These are phyloP conservation scores for Venturia canescens DNA, from an alignment of 1,140 invertebrate species.

Conservation along the genomic window DNA sequence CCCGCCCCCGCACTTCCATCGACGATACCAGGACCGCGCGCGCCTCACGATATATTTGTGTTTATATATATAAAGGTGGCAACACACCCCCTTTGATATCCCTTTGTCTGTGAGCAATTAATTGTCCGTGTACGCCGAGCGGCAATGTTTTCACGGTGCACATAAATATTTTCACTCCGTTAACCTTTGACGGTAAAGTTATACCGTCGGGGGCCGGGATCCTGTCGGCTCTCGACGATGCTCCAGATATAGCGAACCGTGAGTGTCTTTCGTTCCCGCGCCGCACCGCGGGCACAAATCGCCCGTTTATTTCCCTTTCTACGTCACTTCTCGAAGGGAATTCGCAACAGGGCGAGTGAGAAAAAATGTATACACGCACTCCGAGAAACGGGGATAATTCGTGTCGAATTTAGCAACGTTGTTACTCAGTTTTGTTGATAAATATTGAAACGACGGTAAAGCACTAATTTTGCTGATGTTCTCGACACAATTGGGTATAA, in stretches of 20 bases:
- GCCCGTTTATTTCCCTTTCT: background rate
- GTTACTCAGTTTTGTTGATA: background rate
- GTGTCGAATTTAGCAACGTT: background rate
- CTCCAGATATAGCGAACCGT: background rate
- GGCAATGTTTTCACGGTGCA: conserved; percentile 49
- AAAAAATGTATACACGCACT: background rate
- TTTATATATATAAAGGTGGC: conserved; percentile 1
- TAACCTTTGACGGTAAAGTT: conserved; percentile 52
- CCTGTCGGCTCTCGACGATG: conserved; percentile 1
- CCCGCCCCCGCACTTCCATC: background rate
- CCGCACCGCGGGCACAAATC: background rate
- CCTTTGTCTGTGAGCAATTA: conserved; percentile 54
- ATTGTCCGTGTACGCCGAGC: conserved; percentile 47
- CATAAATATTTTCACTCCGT: conserved; percentile 61
- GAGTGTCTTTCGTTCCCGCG: conserved; percentile 26
- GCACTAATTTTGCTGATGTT: no score
- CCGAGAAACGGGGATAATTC: background rate
- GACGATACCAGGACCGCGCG: background rate
- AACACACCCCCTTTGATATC: conserved; percentile 46
- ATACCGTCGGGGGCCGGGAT: conserved; percentile 30
- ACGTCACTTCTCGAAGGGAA: conserved; percentile 15
- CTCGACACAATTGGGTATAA: no score
- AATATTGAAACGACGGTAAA: no score
- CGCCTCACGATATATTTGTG: background rate
- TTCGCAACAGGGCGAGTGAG: background rate